Base-by-base conservation (phyloP, 2,797 vertebrate genomes). In the Epinephelus coioides region DNA sequence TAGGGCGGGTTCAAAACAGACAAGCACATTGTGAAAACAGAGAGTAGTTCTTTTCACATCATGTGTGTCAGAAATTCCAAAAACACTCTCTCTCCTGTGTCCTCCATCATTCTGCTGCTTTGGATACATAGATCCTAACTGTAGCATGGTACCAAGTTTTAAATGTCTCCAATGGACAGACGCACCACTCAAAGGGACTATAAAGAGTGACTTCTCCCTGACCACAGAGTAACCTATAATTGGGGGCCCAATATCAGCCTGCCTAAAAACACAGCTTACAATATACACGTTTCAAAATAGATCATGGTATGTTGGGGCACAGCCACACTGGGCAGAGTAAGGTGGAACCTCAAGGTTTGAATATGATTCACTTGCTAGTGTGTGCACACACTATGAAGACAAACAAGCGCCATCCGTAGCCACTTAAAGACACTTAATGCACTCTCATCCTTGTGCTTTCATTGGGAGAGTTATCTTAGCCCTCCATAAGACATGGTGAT, bases 161-260 rank as follows among this genome's bases (percentile, higher is more conserved):
- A 92, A 84, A 84, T 60, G 78, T 75, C 81, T 73, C 78, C 12
- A n/a, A 71, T 57, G 55, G 70, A 77, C 64, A 71, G 60, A 70
- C 46, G 44, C 73, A 57, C 54, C 61, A 68, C 69, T 66, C 61
- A 43, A 65, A 82, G 57, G 68, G 79, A 69, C 86, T 91, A 92
- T 87, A 92, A 87, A 87, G 69, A 87, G 88, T 51, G 63, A 93
- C 79, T 88, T 90, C 89, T 92, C 82, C 89, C 89, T 91, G 85
- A 87, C 91, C 94, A 94, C 92, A 93, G 84, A 56, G 78, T 17
- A 91, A 86, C 92, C 91, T 93, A 92, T 94, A 94, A 95, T 94
- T 93, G 91, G 89, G 89, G 84, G 77, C 60, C 86, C 80, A 82
- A 93, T 91, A 93, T 93, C 91, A 86, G 85, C 56, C 65, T 69